These are phyloP conservation scores for Sinhomidia bicolor DNA, from an alignment of 2,888 invertebrate species.

Conservation along the genomic window DNA sequence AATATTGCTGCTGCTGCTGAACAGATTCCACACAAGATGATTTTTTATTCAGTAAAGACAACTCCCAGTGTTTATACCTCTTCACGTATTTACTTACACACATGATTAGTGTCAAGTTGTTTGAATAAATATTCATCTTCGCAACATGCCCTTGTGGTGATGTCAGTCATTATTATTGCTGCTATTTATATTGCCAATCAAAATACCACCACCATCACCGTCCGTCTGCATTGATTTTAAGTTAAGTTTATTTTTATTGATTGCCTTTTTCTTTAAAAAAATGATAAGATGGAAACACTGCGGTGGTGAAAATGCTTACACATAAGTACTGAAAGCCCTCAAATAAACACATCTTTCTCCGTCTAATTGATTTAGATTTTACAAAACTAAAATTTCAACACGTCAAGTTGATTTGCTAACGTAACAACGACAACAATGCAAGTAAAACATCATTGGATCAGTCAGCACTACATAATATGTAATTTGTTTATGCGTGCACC, in stretches of 20 bases:
- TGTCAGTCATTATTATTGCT: slow-evolving; percentile 44
- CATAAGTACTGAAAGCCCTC: neutral
- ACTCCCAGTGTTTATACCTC: slow-evolving; percentile 21
- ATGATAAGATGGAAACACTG: neutral
- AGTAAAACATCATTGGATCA: no score
- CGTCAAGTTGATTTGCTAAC: no score
- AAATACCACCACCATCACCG: neutral
- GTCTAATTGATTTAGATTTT: neutral
- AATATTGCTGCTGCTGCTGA: slow-evolving; percentile 22
- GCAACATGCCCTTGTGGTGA: slow-evolving; percentile 4
- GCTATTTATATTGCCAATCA: slow-evolving; percentile 19
- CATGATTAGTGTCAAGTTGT: slow-evolving; percentile 59
- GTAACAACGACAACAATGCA: no score
- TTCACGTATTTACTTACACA: slow-evolving; percentile 4
- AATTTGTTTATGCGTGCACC: no score
- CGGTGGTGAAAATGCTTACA: no score
- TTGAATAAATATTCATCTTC: slow-evolving; percentile 6
- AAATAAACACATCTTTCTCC: neutral
- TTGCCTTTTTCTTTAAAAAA: neutral
- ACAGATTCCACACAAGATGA: slow-evolving; percentile 22
- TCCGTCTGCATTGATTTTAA: no score
- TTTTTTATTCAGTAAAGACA: neutral
- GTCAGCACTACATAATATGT: no score
- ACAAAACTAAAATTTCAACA: neutral
- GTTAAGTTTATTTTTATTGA: no score